Percentiles rank a stretch among this genome's conserved stretches.
Evolutionary conservation across 2,797 vertebrate species (phyloP).

Genomic region (Epinephelus coioides): DNA sequence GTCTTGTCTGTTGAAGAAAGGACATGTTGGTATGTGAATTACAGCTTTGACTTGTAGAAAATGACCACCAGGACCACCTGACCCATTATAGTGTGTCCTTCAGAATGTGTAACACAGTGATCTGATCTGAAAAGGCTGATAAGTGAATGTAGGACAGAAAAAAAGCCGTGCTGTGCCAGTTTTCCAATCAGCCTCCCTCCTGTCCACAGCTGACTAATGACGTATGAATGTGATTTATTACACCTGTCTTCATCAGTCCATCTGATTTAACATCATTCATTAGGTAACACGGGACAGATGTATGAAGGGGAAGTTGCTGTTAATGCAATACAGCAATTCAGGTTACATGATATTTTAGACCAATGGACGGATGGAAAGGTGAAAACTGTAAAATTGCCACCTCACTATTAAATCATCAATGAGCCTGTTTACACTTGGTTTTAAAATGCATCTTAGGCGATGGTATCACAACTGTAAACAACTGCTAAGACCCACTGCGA

Average conservation of each 20-base stretch:
- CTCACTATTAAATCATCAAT: neutral
- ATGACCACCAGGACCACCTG: neutral
- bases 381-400: neutral
- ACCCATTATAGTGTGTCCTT: neutral
- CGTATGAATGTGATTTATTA: slow-evolving; percentile 38
- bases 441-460: no score
- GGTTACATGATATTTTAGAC: neutral
- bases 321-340: slow-evolving; percentile 6
- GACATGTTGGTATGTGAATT: neutral
- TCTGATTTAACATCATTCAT: slow-evolving; percentile 17
- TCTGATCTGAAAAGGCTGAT: neutral
- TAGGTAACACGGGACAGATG: neutral
- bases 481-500: no score
- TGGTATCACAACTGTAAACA: no score
- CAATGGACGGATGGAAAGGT: neutral
- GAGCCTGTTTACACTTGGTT: no score
- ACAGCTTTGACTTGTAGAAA: neutral
- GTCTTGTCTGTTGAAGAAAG: neutral
- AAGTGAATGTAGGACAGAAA: neutral
- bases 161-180: neutral
- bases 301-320: neutral
- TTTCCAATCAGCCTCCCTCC: neutral
- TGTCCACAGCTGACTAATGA: slow-evolving; percentile 16
- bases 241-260: neutral
- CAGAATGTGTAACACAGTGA: slow-evolving; percentile 3